phyloP scores from a whole-genome alignment of 37 sponge, comb jelly and placozoan genomes.

The Cladorhizidae sp. region DNA sequence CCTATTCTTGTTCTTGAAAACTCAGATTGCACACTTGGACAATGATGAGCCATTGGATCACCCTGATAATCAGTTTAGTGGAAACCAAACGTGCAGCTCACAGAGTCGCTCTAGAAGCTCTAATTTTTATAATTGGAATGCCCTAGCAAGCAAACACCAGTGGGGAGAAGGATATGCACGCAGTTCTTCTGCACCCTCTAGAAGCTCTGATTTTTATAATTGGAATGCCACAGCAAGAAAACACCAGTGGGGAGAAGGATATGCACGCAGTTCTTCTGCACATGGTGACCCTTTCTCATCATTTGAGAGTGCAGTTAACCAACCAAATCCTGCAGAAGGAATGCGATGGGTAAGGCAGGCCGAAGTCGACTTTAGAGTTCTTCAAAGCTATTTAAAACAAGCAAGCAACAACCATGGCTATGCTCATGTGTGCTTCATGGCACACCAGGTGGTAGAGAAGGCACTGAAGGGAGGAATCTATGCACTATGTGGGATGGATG shows the following conservation, averaged over 20 bases:
- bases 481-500: constrained; percentile 45
- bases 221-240: too few species aligned
- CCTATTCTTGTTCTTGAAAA: constrained; percentile 39
- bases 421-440: constrained; percentile 60
- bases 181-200: too few species aligned
- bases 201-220: too few species aligned
- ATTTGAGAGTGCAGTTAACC: background rate
- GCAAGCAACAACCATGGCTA: background rate
- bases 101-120: background rate
- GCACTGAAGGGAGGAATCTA: constrained; percentile 66
- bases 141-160: background rate
- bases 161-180: background rate
- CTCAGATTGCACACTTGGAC: constrained; percentile 28
- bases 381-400: background rate
- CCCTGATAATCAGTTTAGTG: background rate
- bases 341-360: constrained; percentile 59
- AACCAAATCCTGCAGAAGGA: constrained; percentile 11
- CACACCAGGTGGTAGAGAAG: constrained; percentile 75
- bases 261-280: background rate
- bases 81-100: background rate
- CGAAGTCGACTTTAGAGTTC: constrained; percentile 12
- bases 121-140: background rate
- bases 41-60: background rate
- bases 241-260: too few species aligned
- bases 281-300: background rate